A percentile compares a stretch with the other conserved stretches of the same genome.
Conservation (phyloP, 2,113 vertebrate genomes). For the Nothocercus nigrocapillus region DNA sequence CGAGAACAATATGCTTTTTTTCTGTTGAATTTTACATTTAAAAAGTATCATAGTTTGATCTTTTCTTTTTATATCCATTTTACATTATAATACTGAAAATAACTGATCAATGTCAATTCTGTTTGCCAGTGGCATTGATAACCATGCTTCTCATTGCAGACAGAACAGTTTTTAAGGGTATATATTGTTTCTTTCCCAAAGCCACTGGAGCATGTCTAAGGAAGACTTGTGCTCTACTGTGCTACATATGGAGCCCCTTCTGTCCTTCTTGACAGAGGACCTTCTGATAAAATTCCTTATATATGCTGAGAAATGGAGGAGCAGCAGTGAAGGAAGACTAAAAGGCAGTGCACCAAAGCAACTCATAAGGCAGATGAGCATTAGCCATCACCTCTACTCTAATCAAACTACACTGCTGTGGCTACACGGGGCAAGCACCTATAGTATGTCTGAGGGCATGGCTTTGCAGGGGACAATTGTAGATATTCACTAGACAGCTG, state of each 20-base stretch:
- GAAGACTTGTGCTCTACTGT: neutral
- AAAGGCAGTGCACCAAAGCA: neutral
- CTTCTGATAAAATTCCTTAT: neutral
- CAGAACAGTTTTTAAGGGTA: neutral
- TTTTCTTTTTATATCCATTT: neutral
- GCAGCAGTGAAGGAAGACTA: neutral
- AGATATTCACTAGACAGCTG: neutral
- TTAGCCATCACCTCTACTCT: neutral
- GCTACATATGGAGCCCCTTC: neutral
- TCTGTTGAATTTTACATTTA: neutral
- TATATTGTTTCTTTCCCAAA: neutral
- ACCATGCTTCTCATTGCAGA: neutral
- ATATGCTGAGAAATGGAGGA: neutral
- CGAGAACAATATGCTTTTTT: neutral
- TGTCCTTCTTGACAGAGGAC: neutral
- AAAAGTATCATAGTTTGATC: neutral
- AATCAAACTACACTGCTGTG: neutral
- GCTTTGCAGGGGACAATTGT: neutral
- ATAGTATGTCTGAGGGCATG: neutral
- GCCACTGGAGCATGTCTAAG: neutral
- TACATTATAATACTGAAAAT: neutral
- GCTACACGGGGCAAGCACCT: neutral
- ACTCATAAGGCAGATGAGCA: neutral
- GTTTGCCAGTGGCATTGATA: neutral
- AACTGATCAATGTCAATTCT: neutral